These are phyloP conservation scores for Adrianichthys oophorus DNA, from an alignment of 2,797 vertebrate species.

Conservation along the genomic window DNA sequence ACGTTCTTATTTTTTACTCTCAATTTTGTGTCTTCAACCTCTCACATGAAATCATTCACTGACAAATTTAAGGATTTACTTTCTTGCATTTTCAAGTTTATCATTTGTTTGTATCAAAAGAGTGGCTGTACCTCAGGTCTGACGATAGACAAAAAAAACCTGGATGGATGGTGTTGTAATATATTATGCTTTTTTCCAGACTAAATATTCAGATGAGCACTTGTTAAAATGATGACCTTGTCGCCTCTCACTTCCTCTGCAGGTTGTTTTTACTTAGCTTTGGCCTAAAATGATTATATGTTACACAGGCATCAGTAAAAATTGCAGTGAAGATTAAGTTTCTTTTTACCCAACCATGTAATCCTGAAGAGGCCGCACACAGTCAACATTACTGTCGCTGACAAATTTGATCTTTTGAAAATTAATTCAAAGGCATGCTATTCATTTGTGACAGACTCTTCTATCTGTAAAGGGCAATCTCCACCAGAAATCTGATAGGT, in stretches of 20 bases:
- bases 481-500: neutral
- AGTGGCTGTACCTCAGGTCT: no score
- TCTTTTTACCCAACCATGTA: slow-evolving; percentile 20
- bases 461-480: neutral
- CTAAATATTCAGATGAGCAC: slow-evolving; percentile 1
- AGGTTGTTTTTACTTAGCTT: slow-evolving; percentile 8
- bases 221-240: slow-evolving; percentile 14
- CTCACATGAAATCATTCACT: no score
- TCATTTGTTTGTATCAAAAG: no score
- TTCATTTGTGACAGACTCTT: neutral
- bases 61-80: no score
- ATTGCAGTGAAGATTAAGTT: slow-evolving; percentile 11
- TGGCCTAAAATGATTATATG: slow-evolving; percentile 7
- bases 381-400: slow-evolving; percentile 6
- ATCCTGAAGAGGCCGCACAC: slow-evolving; percentile 11
- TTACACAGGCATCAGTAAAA: slow-evolving; percentile 6
- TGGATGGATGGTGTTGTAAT: slow-evolving; percentile 5
- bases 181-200: slow-evolving; percentile 1
- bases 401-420: neutral
- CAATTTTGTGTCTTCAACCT: no score
- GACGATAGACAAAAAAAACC: neutral
- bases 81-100: no score
- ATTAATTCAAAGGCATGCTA: slow-evolving; percentile 14
- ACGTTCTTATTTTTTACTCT: no score
- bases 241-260: neutral